Evolutionary conservation across 2,113 vertebrate species (phyloP).

Genomic region (Trachemys scripta): DNA sequence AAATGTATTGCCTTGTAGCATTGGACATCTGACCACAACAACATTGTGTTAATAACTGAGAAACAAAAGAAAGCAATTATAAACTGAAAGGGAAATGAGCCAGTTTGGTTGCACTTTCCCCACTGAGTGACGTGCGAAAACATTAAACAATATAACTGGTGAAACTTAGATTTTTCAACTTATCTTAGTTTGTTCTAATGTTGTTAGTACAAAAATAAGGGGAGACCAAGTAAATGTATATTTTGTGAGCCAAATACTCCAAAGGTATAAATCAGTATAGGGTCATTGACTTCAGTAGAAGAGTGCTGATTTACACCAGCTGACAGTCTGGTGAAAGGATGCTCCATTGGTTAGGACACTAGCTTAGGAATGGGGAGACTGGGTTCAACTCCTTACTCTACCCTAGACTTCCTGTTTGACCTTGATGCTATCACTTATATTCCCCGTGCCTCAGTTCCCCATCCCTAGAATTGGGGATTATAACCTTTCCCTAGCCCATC

Average conservation of each 20-base stretch:
- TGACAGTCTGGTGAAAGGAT: neutral
- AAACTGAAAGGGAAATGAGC: neutral
- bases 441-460: neutral
- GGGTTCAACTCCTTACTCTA: neutral
- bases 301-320: neutral
- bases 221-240: neutral
- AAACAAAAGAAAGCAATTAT: neutral
- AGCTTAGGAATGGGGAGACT: neutral
- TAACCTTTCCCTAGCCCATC: neutral
- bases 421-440: neutral
- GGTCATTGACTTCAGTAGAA: neutral
- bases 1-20: neutral
- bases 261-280: neutral
- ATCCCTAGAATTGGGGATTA: neutral
- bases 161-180: neutral
- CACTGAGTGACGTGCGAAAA: neutral
- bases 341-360: neutral
- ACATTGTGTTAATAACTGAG: neutral
- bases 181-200: neutral
- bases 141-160: fast-evolving
- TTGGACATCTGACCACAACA: neutral
- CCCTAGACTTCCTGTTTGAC: neutral
- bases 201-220: neutral
- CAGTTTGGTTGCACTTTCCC: neutral
- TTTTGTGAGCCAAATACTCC: neutral